Evolutionary conservation across 2,797 vertebrate species (phyloP).

Genomic region (Anabas testudineus): DNA sequence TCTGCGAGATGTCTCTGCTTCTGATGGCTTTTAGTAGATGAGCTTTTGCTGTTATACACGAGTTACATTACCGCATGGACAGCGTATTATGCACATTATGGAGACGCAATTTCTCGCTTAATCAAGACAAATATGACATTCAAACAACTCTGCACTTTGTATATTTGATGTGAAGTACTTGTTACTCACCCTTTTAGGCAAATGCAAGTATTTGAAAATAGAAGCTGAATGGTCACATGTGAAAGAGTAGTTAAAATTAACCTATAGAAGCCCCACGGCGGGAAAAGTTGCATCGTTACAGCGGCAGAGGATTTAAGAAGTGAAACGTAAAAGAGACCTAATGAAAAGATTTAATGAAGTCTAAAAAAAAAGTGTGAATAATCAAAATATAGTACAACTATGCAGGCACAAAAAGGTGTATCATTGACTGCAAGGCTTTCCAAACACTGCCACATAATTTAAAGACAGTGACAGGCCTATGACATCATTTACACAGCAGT

Average conservation of each 20-base stretch:
- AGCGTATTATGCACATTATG: neutral
- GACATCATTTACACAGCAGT: constrained; percentile 81
- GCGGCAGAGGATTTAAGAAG: no score
- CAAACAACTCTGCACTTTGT: constrained; percentile 11
- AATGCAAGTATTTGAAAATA: constrained; percentile 21
- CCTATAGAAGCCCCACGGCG: no score
- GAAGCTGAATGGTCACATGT: constrained; percentile 18
- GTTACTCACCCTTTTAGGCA: neutral
- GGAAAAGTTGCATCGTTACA: no score
- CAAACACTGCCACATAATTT: constrained; percentile 64
- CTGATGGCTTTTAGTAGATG: constrained; percentile 28
- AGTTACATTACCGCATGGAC: constrained; percentile 8
- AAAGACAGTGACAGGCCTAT: constrained; percentile 72
- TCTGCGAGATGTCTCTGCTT: constrained; percentile 47
- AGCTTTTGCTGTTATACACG: constrained; percentile 23
- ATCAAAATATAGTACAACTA: no score
- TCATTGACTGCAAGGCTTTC: constrained; percentile 61
- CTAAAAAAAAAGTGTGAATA: constrained; percentile 51
- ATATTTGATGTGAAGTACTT: constrained; percentile 21
- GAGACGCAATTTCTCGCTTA: neutral
- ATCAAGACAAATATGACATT: neutral
- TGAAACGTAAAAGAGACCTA: no score
- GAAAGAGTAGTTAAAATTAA: no score
- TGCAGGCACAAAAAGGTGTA: constrained; percentile 62
- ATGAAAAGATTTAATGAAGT: no score